Base-by-base conservation (phyloP, 2,888 invertebrate genomes). In the Cartodere bifasciata region DNA sequence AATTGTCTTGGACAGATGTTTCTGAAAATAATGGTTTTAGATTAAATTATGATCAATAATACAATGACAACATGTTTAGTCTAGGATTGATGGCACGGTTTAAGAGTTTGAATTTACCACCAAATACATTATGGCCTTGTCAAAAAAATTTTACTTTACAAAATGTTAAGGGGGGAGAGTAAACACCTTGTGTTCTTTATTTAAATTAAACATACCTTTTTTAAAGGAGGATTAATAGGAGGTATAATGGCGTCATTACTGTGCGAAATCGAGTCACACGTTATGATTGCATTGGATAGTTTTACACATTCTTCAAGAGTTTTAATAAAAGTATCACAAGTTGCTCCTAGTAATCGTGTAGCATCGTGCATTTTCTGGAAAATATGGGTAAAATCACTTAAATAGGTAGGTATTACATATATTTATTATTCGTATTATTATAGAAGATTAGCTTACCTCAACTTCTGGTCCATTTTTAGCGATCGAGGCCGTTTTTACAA, bases 281-380 rank as follows among this genome's bases (percentile, higher is more conserved):
- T 48, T 29, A 57, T 48, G 36, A 53, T 59, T 16, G 55, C 58
- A 40, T 65, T 65, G 13, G 71, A 63, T 29, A 73, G 52, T 53
- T 70, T 71, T 73, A 84, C 78, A 46, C 82, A 82, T 44, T 83
- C 83, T 58, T 85, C 84, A 44, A 85, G 63, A 13, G 83, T 81
- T 53, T 75, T 70, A 41, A 84, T 82, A 56, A 85, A 84, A 16
- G 82, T 82, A 61, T 85, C 84, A 66, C 84, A 85, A 29, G 84
- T 85, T 23, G 77, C 78, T 36, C 74, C 72, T 20, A 85, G 59
- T 40, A 83, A 64, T 49, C 72, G 72, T 6, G 82, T 75, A 3
- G 76, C 75, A 56, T 83, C 82, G 49, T 75, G 70, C 50, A 79
- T 65, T 65, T 71, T 72, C 75, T 78, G 62, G 24, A 68, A 66